phyloP scores from a whole-genome alignment of 1,140 invertebrate genomes.

The Psix sp. region DNA sequence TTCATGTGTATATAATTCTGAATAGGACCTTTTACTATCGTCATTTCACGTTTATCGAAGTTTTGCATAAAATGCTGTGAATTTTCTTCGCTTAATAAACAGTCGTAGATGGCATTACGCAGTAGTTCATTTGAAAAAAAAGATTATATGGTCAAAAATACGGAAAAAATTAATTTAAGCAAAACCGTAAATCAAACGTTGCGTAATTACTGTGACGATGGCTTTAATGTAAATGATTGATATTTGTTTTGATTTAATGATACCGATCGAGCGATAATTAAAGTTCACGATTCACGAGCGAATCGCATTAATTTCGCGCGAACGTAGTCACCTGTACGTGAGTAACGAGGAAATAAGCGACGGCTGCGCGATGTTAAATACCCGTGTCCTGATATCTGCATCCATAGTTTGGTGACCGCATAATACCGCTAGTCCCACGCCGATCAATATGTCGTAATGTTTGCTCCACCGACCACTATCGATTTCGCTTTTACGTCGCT shows the following conservation, averaged over 20 bases:
- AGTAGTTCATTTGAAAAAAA: too few relatives aligned
- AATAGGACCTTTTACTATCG: too few relatives aligned
- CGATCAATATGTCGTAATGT: conserved; percentile 57
- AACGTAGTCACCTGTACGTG: conserved; percentile 39
- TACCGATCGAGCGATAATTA: conserved; percentile 42
- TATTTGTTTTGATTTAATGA: conserved; percentile 46
- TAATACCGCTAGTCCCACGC: conserved; percentile 48
- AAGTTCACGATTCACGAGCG: conserved; percentile 29
- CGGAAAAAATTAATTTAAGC: too few relatives aligned
- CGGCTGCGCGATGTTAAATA: conserved; percentile 56
- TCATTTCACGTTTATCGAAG: too few relatives aligned
- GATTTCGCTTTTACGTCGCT: conserved; percentile 51
- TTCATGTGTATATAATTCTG: too few relatives aligned
- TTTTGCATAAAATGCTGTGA: too few relatives aligned
- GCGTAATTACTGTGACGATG: too few relatives aligned
- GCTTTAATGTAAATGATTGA: conserved; percentile 45
- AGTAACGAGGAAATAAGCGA: conserved; percentile 59
- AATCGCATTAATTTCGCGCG: conserved; percentile 47
- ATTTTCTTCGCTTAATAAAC: too few relatives aligned
- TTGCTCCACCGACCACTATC: conserved; percentile 50
- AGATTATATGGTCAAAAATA: too few relatives aligned
- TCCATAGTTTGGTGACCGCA: conserved; percentile 54
- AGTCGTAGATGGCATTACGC: too few relatives aligned
- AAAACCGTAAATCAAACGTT: too few relatives aligned
- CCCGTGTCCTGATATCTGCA: conserved; percentile 60